Conservation (phyloP, 2,888 invertebrate genomes). For the Ptilodon capucinus region DNA sequence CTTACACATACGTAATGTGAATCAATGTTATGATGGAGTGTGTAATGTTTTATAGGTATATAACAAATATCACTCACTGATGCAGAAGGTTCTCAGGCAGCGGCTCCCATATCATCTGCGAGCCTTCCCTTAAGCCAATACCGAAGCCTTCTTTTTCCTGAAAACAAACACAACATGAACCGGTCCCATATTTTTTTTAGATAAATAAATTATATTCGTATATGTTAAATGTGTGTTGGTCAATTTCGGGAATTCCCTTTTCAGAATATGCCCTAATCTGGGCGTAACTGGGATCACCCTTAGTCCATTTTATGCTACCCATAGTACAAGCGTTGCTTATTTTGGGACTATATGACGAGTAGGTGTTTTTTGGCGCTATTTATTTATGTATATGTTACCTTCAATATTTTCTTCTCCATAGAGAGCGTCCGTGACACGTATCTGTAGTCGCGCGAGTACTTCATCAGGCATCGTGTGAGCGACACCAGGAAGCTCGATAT, state of each 20-base stretch:
- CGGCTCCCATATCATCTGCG: slow-evolving; percentile 85
- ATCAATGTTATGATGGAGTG: neutral
- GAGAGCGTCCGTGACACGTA: slow-evolving; percentile 95
- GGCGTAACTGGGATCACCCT: too few relatives aligned
- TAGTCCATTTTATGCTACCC: too few relatives aligned
- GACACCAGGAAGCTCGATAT: slow-evolving; percentile 91
- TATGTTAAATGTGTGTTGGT: too few relatives aligned
- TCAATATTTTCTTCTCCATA: slow-evolving; percentile 93
- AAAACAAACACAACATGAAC: slow-evolving; percentile 16
- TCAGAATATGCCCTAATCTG: too few relatives aligned
- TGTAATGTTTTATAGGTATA: slow-evolving; percentile 5
- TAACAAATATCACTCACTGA: slow-evolving; percentile 52
- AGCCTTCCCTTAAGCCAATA: slow-evolving; percentile 85
- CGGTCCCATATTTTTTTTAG: slow-evolving; percentile 47
- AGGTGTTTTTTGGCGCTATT: too few relatives aligned
- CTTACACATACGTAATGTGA: neutral
- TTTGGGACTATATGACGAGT: too few relatives aligned
- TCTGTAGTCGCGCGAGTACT: slow-evolving; percentile 95
- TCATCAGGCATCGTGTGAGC: slow-evolving; percentile 91
- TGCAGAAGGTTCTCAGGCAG: slow-evolving; percentile 61
- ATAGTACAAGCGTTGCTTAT: too few relatives aligned
- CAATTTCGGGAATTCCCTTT: too few relatives aligned
- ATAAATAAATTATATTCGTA: too few relatives aligned
- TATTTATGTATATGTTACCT: too few relatives aligned
- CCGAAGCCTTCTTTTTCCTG: slow-evolving; percentile 89